Conservation (phyloP, 2,797 vertebrate genomes). For the Pelochelys cantorii region DNA sequence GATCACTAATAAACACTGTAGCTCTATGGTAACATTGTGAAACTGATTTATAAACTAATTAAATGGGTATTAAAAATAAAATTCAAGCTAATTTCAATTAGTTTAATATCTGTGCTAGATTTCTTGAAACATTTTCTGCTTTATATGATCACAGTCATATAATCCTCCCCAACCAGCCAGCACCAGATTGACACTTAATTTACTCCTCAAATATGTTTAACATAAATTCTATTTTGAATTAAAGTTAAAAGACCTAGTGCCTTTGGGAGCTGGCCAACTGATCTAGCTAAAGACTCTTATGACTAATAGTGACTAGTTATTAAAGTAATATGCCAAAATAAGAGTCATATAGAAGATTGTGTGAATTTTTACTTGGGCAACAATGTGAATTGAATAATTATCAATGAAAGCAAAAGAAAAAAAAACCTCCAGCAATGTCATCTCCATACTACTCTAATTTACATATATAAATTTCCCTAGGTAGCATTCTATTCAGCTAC, state of each 20-base stretch:
- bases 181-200: conserved; percentile 31
- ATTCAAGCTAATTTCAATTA: background rate
- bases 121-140: background rate
- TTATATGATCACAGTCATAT: background rate
- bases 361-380: conserved; percentile 7
- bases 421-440: background rate
- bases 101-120: background rate
- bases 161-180: conserved; percentile 9
- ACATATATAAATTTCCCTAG: conserved; percentile 49
- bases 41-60: background rate
- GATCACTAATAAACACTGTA: background rate
- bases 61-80: background rate
- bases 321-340: conserved; percentile 46
- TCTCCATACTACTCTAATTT: conserved; percentile 14
- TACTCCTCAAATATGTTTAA: conserved; percentile 32
- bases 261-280: conserved; percentile 4
- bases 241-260: background rate
- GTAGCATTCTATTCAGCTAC: conserved; percentile 24
- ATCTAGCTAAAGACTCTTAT: background rate
- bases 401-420: conserved; percentile 32
- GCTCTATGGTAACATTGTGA: background rate
- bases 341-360: conserved; percentile 22
- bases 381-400: conserved; percentile 5
- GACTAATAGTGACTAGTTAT: conserved; percentile 2
- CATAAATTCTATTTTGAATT: conserved; percentile 34